These are phyloP conservation scores for Aromia moschata DNA, from an alignment of 2,888 invertebrate genomes.

Conservation along the genomic window DNA sequence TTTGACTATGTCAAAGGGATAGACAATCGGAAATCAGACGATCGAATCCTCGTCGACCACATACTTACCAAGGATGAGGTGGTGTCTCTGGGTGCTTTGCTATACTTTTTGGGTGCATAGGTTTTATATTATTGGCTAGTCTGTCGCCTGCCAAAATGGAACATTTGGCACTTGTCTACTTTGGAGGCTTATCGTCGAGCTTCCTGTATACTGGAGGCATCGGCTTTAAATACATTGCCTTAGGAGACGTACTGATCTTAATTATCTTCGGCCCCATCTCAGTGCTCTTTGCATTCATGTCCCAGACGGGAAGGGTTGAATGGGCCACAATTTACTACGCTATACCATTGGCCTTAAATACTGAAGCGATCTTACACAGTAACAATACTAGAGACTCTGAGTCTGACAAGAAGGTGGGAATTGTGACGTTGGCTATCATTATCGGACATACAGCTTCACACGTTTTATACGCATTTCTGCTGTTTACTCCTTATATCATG, in stretches of 20 bases:
- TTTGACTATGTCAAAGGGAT: constrained; percentile 95
- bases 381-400: constrained; percentile 94
- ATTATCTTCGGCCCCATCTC: constrained; percentile 94
- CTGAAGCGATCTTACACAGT: constrained; percentile 94
- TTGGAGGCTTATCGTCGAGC: constrained; percentile 93
- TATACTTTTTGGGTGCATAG: constrained; percentile 84
- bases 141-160: constrained; percentile 93
- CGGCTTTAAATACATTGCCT: constrained; percentile 93
- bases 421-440: constrained; percentile 93
- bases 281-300: constrained; percentile 91
- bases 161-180: constrained; percentile 92
- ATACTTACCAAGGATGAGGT: constrained; percentile 84
- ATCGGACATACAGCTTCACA: constrained; percentile 92
- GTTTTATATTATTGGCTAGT: constrained; percentile 59
- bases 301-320: constrained; percentile 91
- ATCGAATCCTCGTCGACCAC: constrained; percentile 93
- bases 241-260: constrained; percentile 91
- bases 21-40: constrained; percentile 92
- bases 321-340: constrained; percentile 93
- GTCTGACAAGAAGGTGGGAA: constrained; percentile 87
- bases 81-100: constrained; percentile 81
- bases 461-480: constrained; percentile 85
- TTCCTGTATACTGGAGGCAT: constrained; percentile 97
- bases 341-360: constrained; percentile 91
- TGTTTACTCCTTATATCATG: constrained; percentile 91